Conservation (phyloP, 2,888 invertebrate species). For the Chironomus riparius region DNA sequence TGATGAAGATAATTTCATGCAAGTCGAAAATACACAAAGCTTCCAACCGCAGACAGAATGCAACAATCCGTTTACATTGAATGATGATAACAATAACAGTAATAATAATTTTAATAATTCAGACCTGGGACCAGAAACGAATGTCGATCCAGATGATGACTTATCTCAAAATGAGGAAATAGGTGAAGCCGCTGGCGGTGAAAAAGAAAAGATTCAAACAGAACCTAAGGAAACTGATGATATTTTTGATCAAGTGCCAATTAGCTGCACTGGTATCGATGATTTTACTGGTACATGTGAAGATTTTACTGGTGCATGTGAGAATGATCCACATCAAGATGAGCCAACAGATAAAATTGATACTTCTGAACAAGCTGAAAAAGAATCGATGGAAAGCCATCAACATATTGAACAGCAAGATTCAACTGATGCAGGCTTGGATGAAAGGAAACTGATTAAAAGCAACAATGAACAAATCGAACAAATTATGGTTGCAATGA, state of each 20-base stretch:
- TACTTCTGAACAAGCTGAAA: no score
- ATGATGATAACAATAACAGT: conserved; percentile 25
- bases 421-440: no score
- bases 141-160: conserved; percentile 52
- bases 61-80: neutral
- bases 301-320: no score
- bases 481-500: no score
- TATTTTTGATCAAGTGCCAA: neutral
- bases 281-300: no score
- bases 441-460: no score
- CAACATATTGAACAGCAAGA: no score
- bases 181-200: conserved; percentile 34
- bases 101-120: conserved; percentile 49
- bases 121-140: conserved; percentile 67
- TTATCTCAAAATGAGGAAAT: conserved; percentile 37
- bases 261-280: no score
- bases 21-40: neutral
- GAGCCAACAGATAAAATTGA: no score
- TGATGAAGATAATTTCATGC: neutral
- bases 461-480: no score
- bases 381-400: no score
- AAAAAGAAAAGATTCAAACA: conserved; percentile 31
- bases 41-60: neutral
- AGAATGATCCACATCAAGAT: no score
- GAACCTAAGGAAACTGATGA: conserved; percentile 24